A percentile compares a stretch with the other conserved stretches of the same genome.
These are phyloP conservation scores for Mycalesis mineus DNA, from an alignment of 2,888 invertebrate genomes.

Conservation along the genomic window DNA sequence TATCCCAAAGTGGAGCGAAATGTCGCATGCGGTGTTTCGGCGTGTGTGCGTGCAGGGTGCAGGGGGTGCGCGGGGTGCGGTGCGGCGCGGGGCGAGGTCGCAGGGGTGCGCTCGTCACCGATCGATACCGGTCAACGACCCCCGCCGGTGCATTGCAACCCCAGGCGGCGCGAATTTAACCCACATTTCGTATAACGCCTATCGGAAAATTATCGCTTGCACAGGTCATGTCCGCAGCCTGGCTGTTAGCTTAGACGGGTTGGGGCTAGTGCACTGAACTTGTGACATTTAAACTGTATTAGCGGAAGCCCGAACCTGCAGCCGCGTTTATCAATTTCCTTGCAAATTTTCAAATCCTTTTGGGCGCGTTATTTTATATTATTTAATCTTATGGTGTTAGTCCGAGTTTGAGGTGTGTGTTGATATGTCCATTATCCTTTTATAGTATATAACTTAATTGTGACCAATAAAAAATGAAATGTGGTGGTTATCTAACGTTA, in stretches of 20 bases:
- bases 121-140: constrained; percentile 76
- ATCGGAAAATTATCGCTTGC: constrained; percentile 26
- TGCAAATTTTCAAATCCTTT: too few relatives aligned
- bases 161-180: constrained; percentile 56
- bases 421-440: too few relatives aligned
- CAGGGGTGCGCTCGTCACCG: constrained; percentile 58
- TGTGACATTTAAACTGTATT: not conserved
- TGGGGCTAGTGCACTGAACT: not conserved
- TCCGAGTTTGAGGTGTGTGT: too few relatives aligned
- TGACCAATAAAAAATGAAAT: too few relatives aligned
- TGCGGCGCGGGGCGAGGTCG: constrained; percentile 60
- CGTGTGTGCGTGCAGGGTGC: constrained; percentile 37
- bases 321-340: too few relatives aligned
- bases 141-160: constrained; percentile 66
- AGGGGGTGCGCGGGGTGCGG: constrained; percentile 38
- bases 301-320: too few relatives aligned
- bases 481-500: too few relatives aligned
- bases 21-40: constrained; percentile 73
- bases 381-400: too few relatives aligned
- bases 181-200: constrained; percentile 42
- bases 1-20: constrained; percentile 48
- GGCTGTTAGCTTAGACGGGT: not conserved
- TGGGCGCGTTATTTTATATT: too few relatives aligned
- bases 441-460: too few relatives aligned
- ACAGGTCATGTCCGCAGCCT: constrained; percentile 23